Base-by-base conservation (phyloP, 2,797 vertebrate genomes). In the Cyclopterus lumpus region DNA sequence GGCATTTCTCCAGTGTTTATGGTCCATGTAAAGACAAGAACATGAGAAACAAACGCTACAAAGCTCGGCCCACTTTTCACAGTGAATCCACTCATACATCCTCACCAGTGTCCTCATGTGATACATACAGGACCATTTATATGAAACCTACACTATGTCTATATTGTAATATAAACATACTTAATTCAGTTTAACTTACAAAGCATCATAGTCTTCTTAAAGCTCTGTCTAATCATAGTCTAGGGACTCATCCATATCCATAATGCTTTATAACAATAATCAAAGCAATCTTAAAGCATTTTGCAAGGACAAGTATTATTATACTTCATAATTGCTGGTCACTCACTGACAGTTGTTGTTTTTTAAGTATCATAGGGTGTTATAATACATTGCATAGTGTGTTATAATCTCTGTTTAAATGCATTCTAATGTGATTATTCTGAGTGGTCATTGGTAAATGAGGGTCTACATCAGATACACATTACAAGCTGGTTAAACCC, bases 1-100 rank as follows among this genome's bases (percentile, higher is more conserved):
- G 34, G 55, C 49, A 55, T 72, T 63, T 75, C 36, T 67, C 36
- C 40, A 28, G 14, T 67, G 24, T 49, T 3, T 22, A 49, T 9
- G 46, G 46, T 49, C 49, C n/a, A n/a, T 49, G 46, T 22, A 49
- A 54, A 16, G 12, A 26, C 2, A 12, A 51, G 10, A 53, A 49
- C 49, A 51, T 51, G 12, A 6, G 22, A 51, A 53, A 53, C 6
- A 24, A 26, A 24, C n/a, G 8, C 7, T 49, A 18, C 42, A 2
- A 11, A 42, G 40, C 14, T 42, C 15, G 4, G 15, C n/a, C 20
- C 3, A 6, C 5, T 14, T 24, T 11, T 49, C 48, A 49, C n/a
- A 51, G n/a, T 24, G 49, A 24, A 51, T 51, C 22, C 4, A 22
- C n/a, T 2, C 5, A 26, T 14, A 26, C 22, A 14, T 24, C 24